A percentile compares a stretch with the other conserved stretches of the same genome.
These are phyloP conservation scores for Eupithecia insigniata DNA, from an alignment of 2,888 invertebrate species.

Conservation along the genomic window DNA sequence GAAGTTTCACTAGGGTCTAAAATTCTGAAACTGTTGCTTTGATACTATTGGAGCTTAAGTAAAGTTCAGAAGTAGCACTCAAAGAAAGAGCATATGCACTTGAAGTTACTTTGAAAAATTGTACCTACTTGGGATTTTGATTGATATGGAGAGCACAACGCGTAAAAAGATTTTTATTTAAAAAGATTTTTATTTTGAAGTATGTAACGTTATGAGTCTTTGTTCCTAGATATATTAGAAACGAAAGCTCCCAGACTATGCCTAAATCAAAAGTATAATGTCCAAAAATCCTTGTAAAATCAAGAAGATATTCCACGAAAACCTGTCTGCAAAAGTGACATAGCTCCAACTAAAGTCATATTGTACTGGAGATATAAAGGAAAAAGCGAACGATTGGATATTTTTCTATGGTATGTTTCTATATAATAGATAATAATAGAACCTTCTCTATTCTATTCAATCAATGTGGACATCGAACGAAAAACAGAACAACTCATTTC, in stretches of 20 bases:
- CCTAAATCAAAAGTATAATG: neutral
- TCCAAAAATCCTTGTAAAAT: neutral
- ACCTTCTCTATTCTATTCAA: neutral
- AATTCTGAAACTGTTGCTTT: neutral
- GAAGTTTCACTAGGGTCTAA: conserved; percentile 8
- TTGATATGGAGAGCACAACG: neutral
- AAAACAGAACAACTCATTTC: neutral
- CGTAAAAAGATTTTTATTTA: neutral
- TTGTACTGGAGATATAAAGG: neutral
- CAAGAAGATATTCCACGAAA: too few relatives aligned
- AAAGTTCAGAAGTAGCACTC: neutral
- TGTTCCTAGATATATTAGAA: neutral
- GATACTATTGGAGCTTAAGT: neutral
- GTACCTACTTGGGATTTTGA: neutral
- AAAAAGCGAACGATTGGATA: neutral
- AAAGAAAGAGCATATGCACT: neutral
- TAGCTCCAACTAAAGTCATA: neutral
- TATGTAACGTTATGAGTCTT: too few relatives aligned
- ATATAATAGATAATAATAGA: too few relatives aligned
- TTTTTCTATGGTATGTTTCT: neutral
- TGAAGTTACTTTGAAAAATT: neutral
- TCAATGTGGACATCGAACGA: neutral
- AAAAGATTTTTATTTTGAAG: neutral
- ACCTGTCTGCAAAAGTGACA: neutral
- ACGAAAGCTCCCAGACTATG: neutral